Evolutionary conservation across 2,888 invertebrate genomes (phyloP), one percentile per base, ranked within the genome.

Genomic region (Pollenia labialis): DNA sequence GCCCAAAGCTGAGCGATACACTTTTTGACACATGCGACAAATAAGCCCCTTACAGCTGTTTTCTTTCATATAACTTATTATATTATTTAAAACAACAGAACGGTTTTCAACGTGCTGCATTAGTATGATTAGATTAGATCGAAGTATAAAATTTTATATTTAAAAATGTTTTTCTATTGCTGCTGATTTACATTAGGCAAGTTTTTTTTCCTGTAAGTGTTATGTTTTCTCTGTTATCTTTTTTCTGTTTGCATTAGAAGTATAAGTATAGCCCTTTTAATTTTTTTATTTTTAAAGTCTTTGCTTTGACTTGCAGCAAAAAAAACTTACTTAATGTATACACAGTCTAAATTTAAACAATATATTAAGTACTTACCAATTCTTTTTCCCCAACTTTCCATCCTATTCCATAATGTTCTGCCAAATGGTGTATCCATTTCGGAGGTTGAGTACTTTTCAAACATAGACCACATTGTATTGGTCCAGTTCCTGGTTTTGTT

Each of bases 331-430:
- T 32, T 4, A 14, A 52, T 68, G 44, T 18, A 32, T 52, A 16
- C 46, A 82, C 40, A 69, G 18, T 42, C 4, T 32, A 16, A 11
- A 40, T 40, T 12, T 54, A n/a, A n/a, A 23, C 10, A 18, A 4
- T 64, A 42, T n/a, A 44, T 0, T 48, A 12, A 6, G 8, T 46
- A 88, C 91, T 86, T 83, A 91, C 92, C 86, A 89, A 58, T 16
- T 90, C 86, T 3, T 85, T 54, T 14, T 91, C 85, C 0, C 90
- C 91, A 32, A 82, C 74, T 6, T 88, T 72, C 93, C 93, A 93
- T 6, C 93, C 93, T 9, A 93, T 77, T 42, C 93, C 93, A 81
- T 93, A 93, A 87, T 93, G 93, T 52, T 88, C 87, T 6, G 88
- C 81, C 14, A 91, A 40, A 83, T 93, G 93, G 0, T 64, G n/a